Conservation (phyloP, 2,888 invertebrate species). For the Timandra comae region DNA sequence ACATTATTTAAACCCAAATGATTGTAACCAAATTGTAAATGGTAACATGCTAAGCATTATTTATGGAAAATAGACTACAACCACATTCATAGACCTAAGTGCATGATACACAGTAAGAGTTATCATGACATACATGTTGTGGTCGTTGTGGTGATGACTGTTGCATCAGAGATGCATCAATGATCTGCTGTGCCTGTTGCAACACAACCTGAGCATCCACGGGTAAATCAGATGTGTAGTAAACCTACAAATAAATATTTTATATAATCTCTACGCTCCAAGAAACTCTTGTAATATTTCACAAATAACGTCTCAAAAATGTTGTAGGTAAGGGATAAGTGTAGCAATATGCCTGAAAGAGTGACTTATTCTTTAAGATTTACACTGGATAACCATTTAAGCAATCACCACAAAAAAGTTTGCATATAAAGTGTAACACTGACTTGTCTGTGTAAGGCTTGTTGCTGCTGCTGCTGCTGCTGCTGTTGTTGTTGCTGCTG, state of each 20-base stretch:
- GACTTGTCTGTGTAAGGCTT: slow-evolving; percentile 52
- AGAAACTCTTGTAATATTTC: too few relatives aligned
- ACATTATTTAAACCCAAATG: slow-evolving; percentile 18
- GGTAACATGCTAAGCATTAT: slow-evolving; percentile 53
- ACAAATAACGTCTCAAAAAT: too few relatives aligned
- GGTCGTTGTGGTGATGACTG: slow-evolving; percentile 69
- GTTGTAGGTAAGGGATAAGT: too few relatives aligned
- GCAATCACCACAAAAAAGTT: too few relatives aligned
- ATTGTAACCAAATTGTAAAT: slow-evolving; percentile 31
- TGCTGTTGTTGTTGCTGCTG: slow-evolving; percentile 40
- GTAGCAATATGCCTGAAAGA: too few relatives aligned
- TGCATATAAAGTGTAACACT: too few relatives aligned
- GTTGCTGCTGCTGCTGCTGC: slow-evolving; percentile 46
- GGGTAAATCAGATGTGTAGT: slow-evolving; percentile 75
- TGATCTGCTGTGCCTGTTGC: slow-evolving; percentile 75
- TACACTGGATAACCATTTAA: too few relatives aligned
- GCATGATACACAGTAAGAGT: slow-evolving; percentile 42
- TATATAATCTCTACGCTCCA: too few relatives aligned
- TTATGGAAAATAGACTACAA: slow-evolving; percentile 25
- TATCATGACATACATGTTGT: slow-evolving; percentile 71
- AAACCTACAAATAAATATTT: slow-evolving; percentile 73
- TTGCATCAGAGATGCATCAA: slow-evolving; percentile 75
- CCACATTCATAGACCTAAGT: slow-evolving; percentile 35
- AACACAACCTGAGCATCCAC: slow-evolving; percentile 75
- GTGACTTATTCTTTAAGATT: too few relatives aligned